A percentile compares a stretch with the other conserved stretches of the same genome.
Conservation (phyloP, 2,797 vertebrate genomes). For the Rhynchotus rufescens region DNA sequence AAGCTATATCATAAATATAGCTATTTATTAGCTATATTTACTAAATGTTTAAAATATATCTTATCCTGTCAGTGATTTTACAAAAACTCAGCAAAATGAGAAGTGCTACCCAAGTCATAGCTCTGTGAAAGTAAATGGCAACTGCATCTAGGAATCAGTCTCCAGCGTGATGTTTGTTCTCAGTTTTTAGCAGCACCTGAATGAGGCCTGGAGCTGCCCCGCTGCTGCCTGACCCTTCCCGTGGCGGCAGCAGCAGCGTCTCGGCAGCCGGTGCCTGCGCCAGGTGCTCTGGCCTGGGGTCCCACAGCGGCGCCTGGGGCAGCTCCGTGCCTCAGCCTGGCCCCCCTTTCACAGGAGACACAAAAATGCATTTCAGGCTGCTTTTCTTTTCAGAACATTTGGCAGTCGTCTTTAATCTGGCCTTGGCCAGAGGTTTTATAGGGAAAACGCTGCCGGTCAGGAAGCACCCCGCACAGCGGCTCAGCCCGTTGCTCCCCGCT, state of each 20-base stretch:
- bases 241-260: fast-evolving
- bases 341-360: neutral
- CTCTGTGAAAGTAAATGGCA: neutral
- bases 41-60: neutral
- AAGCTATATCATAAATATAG: fast-evolving
- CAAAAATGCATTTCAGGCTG: neutral
- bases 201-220: neutral
- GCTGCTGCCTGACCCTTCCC: too few species aligned
- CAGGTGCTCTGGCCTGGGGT: too few species aligned
- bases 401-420: neutral
- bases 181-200: neutral
- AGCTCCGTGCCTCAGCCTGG: neutral
- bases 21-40: neutral
- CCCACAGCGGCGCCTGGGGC: too few species aligned
- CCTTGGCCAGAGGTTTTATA: neutral
- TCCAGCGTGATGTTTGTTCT: neutral
- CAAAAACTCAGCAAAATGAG: neutral
- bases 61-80: neutral
- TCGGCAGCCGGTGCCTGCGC: neutral
- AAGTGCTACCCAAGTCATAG: neutral
- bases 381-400: neutral
- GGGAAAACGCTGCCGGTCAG: neutral
- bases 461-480: neutral
- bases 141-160: neutral
- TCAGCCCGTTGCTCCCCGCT: neutral